Evolutionary conservation across 35 echinoderm and acorn worm genomes (phyloP), one percentile per base, ranked within the genome.

Genomic region (Patiria miniata): DNA sequence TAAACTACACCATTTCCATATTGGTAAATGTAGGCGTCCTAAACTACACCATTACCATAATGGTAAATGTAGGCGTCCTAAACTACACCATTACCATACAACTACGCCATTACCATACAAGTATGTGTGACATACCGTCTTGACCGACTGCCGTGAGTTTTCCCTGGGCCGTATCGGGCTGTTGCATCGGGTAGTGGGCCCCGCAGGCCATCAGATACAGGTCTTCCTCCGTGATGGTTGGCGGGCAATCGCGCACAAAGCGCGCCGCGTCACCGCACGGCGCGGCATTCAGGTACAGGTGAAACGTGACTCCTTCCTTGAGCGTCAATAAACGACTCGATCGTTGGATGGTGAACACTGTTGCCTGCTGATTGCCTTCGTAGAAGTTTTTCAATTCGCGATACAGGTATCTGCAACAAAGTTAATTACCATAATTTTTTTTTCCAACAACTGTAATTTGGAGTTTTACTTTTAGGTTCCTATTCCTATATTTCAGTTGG

Each of bases 221-320:
- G 28, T 91, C 89, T 34, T 54, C 65, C 14, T 86, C 90, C 17
- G 33, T 51, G 51, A 91, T 53, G 29, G 17, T 33, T 10, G 19
- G 12, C 2, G 26, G 26, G 29, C 56, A 89, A 80, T 79, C 21
- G 7, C 36, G 44, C 9, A 92, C 39, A 77, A 92, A 96, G 32
- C 82, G 77, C 15, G 91, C 77, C 17, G 84, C 95, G 93, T 97
- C 95, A 32, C 95, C 95, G 42, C n/a, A 61, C 8, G 95, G 95
- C 40, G 95, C 95, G 78, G 88, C 38, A 40, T 97, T 97, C 78
- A 97, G 79, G 68, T 93, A 97, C 0, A 97, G 88, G 54, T 97
- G 95, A 39, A 97, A 93, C 12, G 82, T 88, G 1, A 97, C 55
- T 40, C 76, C 80, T 18, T 91, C 79, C 78, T 82, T 90, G 26